Conservation (phyloP, 2,113 vertebrate genomes). For the Neogobius melanostomus region DNA sequence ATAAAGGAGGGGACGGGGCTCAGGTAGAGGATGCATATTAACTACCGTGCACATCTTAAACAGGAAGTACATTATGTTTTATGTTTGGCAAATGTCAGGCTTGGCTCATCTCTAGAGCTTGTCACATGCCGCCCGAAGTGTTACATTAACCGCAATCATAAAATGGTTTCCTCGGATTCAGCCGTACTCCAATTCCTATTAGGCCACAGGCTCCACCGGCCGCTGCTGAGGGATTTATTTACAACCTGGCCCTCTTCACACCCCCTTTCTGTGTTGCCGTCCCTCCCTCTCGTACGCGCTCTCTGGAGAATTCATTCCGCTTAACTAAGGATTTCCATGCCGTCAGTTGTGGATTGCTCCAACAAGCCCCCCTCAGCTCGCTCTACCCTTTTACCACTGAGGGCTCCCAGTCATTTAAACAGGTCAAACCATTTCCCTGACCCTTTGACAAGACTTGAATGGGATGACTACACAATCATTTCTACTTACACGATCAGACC, state of each 20-base stretch:
- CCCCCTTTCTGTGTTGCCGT: slow-evolving; percentile 16
- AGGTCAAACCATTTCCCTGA: slow-evolving; percentile 42
- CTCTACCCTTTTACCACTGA: slow-evolving; percentile 17
- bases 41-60: slow-evolving; percentile 23
- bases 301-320: slow-evolving; percentile 51
- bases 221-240: slow-evolving; percentile 59
- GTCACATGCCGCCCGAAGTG: background rate
- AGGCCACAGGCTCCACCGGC: slow-evolving; percentile 31
- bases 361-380: slow-evolving; percentile 13
- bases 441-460: slow-evolving; percentile 25
- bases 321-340: slow-evolving; percentile 60
- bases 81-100: background rate
- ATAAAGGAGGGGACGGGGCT: slow-evolving; percentile 27
- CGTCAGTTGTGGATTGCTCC: slow-evolving; percentile 23
- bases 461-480: slow-evolving; percentile 30
- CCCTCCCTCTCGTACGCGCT: slow-evolving; percentile 15
- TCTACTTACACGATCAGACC: slow-evolving; percentile 31
- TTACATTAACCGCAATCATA: slow-evolving; percentile 36
- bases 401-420: slow-evolving; percentile 28
- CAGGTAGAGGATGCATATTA: slow-evolving; percentile 48
- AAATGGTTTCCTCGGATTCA: slow-evolving; percentile 30
- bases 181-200: slow-evolving; percentile 15
- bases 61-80: background rate
- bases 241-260: slow-evolving; percentile 32
- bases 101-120: background rate